Evolutionary conservation across 2,113 vertebrate species (phyloP), one percentile per base, ranked within the genome.

Genomic region (Chaenocephalus aceratus): DNA sequence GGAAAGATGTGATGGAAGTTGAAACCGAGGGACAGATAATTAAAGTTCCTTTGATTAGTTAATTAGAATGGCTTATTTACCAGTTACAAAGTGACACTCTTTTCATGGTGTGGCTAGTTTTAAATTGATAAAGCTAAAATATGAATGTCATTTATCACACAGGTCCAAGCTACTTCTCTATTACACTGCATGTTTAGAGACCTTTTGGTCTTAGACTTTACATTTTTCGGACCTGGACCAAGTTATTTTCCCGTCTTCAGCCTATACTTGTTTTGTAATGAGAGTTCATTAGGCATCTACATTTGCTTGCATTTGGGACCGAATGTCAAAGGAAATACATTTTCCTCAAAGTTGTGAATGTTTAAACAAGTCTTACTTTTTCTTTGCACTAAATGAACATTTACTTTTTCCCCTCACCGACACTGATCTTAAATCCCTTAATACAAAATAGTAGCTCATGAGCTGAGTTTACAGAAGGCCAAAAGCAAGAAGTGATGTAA

Each of bases 401-500:
- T 58, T 16, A 23, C 34, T 59, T 46, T 41, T 36, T 13, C 15
- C 5, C n/a, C 64, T 7, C 63, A 16, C 13, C 36, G 36, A 13
- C 53, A 45, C 18, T 6, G 15, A 70, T 65, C 23, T 72, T 2
- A 26, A 60, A 72, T 65, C 36, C 49, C 46, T 6, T 30, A 8
- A 54, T 62, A 51, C 45, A 69, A 67, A 71, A 30, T 23, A 45
- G 68, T 49, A 53, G 6, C 2, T 52, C 2, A 21, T 36, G 23
- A 75, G 44, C n/a, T 0, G 23, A 62, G 78, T 67, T 79, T 26
- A 18, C 69, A 26, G 34, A 36, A 61, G 41, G 53, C 53, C 51
- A 30, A 15, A 34, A 53, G 10, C 10, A 1, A 76, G 82, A 1
- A 76, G 82, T 59, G 57, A 57, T 74, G 53, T 52, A 78, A 56